phyloP scores from a whole-genome alignment of 2,797 vertebrate species.

The Syngnathus acus region DNA sequence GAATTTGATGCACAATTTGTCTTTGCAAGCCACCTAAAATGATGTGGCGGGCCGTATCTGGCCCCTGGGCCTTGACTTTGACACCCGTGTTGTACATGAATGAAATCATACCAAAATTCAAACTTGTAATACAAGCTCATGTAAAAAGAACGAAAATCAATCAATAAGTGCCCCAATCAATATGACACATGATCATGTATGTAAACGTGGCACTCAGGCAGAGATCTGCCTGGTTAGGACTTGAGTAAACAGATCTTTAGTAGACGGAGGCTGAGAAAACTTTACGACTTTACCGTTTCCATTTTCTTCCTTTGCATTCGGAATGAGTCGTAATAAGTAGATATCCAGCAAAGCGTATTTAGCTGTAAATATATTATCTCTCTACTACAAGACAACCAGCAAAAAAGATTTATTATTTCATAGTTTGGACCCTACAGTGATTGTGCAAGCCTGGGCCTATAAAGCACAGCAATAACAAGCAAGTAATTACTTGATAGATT shows the following conservation, averaged over 20 bases:
- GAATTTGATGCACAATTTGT: too few species aligned
- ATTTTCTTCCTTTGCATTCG: not conserved
- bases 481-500: slow-evolving; percentile 5
- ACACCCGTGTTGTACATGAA: too few species aligned
- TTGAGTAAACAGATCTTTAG: not conserved
- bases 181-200: not conserved
- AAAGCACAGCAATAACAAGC: slow-evolving; percentile 1
- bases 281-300: not conserved
- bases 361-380: not conserved
- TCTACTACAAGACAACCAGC: not conserved
- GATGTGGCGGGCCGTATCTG: too few species aligned
- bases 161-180: not conserved
- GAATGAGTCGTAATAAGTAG: not conserved
- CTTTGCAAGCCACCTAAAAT: too few species aligned
- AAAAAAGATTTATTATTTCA: not conserved
- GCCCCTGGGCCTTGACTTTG: too few species aligned
- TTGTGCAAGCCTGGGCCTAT: not conserved
- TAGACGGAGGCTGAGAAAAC: not conserved
- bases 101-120: not conserved
- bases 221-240: not conserved
- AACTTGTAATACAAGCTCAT: not conserved
- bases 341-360: not conserved
- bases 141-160: not conserved
- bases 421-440: not conserved
- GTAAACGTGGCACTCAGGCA: not conserved